Evolutionary conservation across 1,140 invertebrate genomes (phyloP), one percentile per base, ranked within the genome.

Genomic region (Drosophila biarmipes): DNA sequence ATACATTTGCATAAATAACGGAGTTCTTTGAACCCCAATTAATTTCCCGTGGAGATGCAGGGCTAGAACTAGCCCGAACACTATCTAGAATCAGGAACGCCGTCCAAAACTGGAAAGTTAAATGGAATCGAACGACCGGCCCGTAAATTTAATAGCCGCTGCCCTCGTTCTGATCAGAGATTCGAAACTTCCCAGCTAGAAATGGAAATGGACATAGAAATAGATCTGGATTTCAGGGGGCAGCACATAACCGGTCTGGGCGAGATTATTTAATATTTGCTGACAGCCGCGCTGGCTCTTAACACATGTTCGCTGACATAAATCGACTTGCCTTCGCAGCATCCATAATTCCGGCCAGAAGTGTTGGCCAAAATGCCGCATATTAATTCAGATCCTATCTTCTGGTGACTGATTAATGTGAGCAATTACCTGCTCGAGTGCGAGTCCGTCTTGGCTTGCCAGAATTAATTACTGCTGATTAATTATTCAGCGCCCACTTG

Each of bases 1-100:
- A 87, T 86, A 76, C 82, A 86, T 86, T 86, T 87, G 79, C 84
- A 87, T 86, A 82, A 45, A 38, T 66, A 73, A 48, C 56, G 58
- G 61, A 82, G 81, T 87, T 86, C 81, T 68, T 87, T 86, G 81
- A 86, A 86, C 81, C 52, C 64, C 29, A 45, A 64, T 87, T 73
- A 52, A 74, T 73, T 46, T 40, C 11, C 19, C 45, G 8, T 11
- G 19, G 12, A 38, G 67, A 71, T 72, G 68, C 68, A 72, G 43
- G 63, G 63, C 63, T 51, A 31, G 29, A 46, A 8, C 35, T 56
- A 52, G 45, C 17, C 35, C n/a, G 63, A 43, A 21, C 12, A 24
- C 7, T 69, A 69, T 56, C 42, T 38, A 6, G 8, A 29, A 68
- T 46, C 63, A 55, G 43, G 59, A 64, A 45, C 48, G 56, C 21